Conservation (phyloP, 2,888 invertebrate species). For the Cactoblastis cactorum region DNA sequence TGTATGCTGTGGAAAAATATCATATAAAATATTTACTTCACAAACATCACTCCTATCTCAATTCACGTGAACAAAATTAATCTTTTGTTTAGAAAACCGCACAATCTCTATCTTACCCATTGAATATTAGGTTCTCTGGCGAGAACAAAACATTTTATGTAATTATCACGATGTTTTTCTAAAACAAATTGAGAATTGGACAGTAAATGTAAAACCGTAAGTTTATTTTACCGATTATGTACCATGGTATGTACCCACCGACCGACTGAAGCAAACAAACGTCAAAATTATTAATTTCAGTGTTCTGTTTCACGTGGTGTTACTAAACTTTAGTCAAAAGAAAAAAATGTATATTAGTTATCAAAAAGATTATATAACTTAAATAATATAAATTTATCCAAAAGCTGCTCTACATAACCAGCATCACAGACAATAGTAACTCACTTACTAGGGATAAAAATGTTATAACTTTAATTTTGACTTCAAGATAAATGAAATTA, state of each 20-base stretch:
- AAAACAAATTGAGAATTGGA: not conserved
- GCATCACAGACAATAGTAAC: no score
- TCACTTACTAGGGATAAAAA: no score
- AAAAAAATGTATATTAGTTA: not conserved
- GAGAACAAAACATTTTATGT: conserved; percentile 69
- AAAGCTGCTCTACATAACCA: no score
- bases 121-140: conserved; percentile 69
- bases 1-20: conserved; percentile 64
- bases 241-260: conserved; percentile 21
- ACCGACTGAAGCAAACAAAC: conserved; percentile 44
- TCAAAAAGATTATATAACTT: not conserved
- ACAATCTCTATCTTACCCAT: conserved; percentile 60
- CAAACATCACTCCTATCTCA: conserved; percentile 39
- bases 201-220: not conserved
- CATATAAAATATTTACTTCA: conserved; percentile 43
- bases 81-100: conserved; percentile 12
- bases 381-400: not conserved
- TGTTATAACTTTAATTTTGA: no score
- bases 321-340: not conserved
- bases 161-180: not conserved
- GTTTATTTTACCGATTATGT: not conserved
- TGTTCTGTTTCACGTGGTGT: conserved; percentile 27
- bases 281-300: conserved; percentile 35
- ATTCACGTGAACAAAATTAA: conserved; percentile 17
- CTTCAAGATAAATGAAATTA: no score